Base-by-base conservation (phyloP, 2,888 invertebrate genomes). In the Abrostola tripartita region DNA sequence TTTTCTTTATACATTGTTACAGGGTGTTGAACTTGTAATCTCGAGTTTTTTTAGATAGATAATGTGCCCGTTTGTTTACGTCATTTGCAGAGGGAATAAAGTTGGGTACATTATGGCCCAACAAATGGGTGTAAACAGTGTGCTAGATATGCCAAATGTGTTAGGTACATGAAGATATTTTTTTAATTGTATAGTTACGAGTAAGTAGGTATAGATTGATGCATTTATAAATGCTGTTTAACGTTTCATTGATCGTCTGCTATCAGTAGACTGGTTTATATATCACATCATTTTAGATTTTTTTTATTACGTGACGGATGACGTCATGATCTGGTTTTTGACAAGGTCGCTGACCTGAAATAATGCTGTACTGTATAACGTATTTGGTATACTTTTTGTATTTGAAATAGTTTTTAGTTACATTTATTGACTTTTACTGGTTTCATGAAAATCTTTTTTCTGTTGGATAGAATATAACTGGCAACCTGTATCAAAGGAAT, bases 101-200 rank as follows among this genome's bases (percentile, higher is more conserved):
- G 36, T 52, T 14, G 52, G 64, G 73, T 52, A 37, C 37, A 42
- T 47, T 47, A 51, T 60, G 56, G 38, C 55, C 60, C 64, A 61
- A 37, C 14, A 36, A 36, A 41, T 61, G 72, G 74, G 50, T 58
- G 47, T 52, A 62, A 65, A 69, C 69, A 61, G 74, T 71, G 81
- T 80, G 81, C 81, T 81, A 81, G 81, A 78, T 81, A 81, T 81
- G 81, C 81, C 81, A 81, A 81, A 81, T 71, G 80, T 72, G 70
- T 79, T 74, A 72, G 61, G 72, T 70, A 78, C 70, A 74, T 79
- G 75, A 37, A 77, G 50, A 78, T 81, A 81, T 81, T 74, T 81
- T 80, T 81, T 81, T 81, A n/a, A 79, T 68, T 81, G 77, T 79
- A 79, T 75, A 79, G 76, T 73, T 63, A 64, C 36, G 36, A 53